Evolutionary conservation across 37 sponge, comb jelly and placozoan genomes (phyloP), one percentile per base, ranked within the genome.

Genomic region (Amphimedon queenslandica): DNA sequence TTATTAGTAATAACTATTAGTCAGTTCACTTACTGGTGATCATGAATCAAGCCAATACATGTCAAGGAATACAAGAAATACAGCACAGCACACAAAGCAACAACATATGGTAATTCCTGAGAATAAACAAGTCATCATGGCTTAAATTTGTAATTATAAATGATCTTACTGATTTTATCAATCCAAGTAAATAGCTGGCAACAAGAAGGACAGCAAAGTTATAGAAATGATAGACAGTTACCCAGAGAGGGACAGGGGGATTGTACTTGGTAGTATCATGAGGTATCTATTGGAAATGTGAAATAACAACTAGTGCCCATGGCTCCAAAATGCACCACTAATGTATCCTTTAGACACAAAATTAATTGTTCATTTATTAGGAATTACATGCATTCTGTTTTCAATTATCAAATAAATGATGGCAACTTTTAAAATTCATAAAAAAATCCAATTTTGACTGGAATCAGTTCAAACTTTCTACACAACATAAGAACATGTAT

Each of bases 91-190:
- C 27, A 38, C 37, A 78, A 1, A 20, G 68, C 55, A 39, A 71
- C 24, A 36, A 83, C 10, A 53, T 80, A 79, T 13, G 84, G 84
- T 2, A 77, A 27, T 0, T 30, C 27, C 61, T 67, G 30, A 82
- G 38, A 20, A 82, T 8, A 23, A 75, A 0, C 39, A 93, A 93
- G 43, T 93, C 91, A 0, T 86, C 23, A 78, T 38, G 39, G 66
- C 71, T 80, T 93, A 93, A n/a, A 67, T 31, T 1, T 69, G 71
- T 27, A 86, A 66, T 83, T 88, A 92, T 5, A 20, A 38, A n/a
- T 89, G 85, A 28, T 57, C 82, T 74, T 58, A 84, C 87, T 37
- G 72, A 69, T 28, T 79, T 75, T 5, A 36, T 34, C 32, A 58
- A 56, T 37, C 70, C 76, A 16, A 70, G 66, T 4, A 63, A 18